A percentile compares a stretch with the other conserved stretches of the same genome.
Evolutionary conservation across 2,113 vertebrate genomes (phyloP).

Genomic region (Danionella cerebrum): DNA sequence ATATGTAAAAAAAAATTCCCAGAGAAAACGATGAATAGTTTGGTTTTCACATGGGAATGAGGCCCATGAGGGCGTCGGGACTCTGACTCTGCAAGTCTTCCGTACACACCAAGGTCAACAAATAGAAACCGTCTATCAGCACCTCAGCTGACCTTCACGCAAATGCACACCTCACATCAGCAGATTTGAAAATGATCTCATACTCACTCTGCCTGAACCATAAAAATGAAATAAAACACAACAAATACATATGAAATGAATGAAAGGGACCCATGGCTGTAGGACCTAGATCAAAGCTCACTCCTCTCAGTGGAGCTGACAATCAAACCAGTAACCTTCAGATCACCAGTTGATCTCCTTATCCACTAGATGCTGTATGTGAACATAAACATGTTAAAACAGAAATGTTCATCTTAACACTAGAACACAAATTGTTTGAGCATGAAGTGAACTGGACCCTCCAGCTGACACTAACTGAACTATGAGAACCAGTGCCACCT

Average conservation of each 20-base stretch:
- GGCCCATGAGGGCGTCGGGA: background rate
- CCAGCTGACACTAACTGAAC: slow-evolving; percentile 42
- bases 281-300: too few species aligned
- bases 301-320: too few species aligned
- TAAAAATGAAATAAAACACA: background rate
- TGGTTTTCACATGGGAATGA: background rate
- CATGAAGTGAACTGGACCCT: slow-evolving; percentile 54
- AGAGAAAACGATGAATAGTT: background rate
- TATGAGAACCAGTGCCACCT: slow-evolving; percentile 52
- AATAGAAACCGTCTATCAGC: slow-evolving; percentile 51
- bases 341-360: too few species aligned
- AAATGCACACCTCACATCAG: slow-evolving; percentile 17
- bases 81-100: slow-evolving; percentile 52
- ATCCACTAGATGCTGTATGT: too few species aligned
- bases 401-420: slow-evolving; percentile 5
- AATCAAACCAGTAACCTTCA: too few species aligned
- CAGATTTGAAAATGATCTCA: slow-evolving; percentile 8
- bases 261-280: too few species aligned
- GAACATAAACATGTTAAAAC: too few species aligned
- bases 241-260: too few species aligned
- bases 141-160: slow-evolving; percentile 32
- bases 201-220: background rate
- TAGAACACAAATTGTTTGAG: slow-evolving; percentile 46
- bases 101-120: slow-evolving; percentile 48
- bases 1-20: too few species aligned